Evolutionary conservation across 2,797 vertebrate species (phyloP).

Genomic region (Melanotaenia maccullochi): DNA sequence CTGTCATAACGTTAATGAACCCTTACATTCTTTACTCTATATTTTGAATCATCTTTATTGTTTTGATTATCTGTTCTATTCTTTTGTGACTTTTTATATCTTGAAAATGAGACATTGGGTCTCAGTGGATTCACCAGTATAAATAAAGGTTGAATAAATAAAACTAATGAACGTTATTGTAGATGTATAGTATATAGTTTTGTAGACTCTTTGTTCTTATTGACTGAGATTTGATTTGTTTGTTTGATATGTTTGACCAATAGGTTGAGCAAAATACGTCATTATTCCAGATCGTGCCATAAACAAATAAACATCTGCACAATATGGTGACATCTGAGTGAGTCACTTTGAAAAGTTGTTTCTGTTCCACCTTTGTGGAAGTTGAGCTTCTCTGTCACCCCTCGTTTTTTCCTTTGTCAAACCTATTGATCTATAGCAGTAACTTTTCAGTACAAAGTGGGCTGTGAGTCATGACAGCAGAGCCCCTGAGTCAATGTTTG

Average conservation of each 20-base stretch:
- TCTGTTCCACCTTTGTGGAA: conserved; percentile 24
- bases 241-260: conserved; percentile 14
- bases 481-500: conserved; percentile 63
- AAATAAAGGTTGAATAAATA: too few species aligned
- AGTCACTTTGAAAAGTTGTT: conserved; percentile 33
- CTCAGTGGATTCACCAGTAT: too few species aligned
- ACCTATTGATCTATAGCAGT: conserved; percentile 49
- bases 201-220: neutral
- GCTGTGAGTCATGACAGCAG: conserved; percentile 57
- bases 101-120: too few species aligned
- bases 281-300: neutral
- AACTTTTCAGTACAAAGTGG: conserved; percentile 52
- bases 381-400: neutral
- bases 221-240: conserved; percentile 4
- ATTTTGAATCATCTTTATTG: neutral
- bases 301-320: conserved; percentile 28
- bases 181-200: neutral
- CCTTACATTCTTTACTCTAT: neutral
- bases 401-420: conserved; percentile 41
- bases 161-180: neutral
- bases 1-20: neutral
- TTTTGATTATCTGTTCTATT: neutral
- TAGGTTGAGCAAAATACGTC: conserved; percentile 11
- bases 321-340: conserved; percentile 24
- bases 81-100: neutral